These are phyloP conservation scores for Tadarida brasiliensis DNA, from an alignment of 2,797 vertebrate genomes.

Conservation along the genomic window DNA sequence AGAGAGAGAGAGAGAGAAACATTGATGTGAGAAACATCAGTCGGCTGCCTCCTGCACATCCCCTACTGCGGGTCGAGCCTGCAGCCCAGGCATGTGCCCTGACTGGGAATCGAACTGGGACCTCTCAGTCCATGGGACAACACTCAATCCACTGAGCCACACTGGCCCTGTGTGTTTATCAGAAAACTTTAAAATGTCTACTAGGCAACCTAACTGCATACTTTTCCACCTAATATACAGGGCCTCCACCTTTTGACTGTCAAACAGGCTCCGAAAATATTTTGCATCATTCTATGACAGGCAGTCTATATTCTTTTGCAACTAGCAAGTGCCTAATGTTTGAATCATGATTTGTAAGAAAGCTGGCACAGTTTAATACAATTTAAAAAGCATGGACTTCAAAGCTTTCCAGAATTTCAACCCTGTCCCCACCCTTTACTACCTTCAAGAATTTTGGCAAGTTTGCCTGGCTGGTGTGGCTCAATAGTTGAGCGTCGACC, in stretches of 20 bases:
- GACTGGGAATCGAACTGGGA: too few relatives aligned
- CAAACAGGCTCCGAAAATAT: conserved; percentile 50
- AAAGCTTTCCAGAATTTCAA: conserved; percentile 37
- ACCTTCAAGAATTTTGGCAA: conserved; percentile 20
- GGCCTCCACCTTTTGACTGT: conserved; percentile 30
- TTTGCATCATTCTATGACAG: conserved; percentile 37
- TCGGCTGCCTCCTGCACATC: too few relatives aligned
- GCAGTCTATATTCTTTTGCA: conserved; percentile 7
- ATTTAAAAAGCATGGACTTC: conserved; percentile 40
- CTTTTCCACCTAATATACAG: background rate
- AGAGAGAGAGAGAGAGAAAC: too few relatives aligned
- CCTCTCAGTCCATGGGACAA: too few relatives aligned
- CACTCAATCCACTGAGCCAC: too few relatives aligned
- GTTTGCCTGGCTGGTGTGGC: background rate
- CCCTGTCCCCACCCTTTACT: background rate
- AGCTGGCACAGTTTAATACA: background rate
- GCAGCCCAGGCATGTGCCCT: too few relatives aligned
- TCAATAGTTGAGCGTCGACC: too few relatives aligned
- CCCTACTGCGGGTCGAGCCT: too few relatives aligned
- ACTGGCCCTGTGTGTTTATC: background rate
- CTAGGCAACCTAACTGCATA: background rate
- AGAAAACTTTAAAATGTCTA: background rate
- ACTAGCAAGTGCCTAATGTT: conserved; percentile 10
- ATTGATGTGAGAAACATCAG: too few relatives aligned
- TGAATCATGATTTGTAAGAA: conserved; percentile 50